Percentiles rank a stretch among this genome's conserved stretches.
Conservation (phyloP, 2,888 invertebrate species). For the Zootermopsis nevadensis region DNA sequence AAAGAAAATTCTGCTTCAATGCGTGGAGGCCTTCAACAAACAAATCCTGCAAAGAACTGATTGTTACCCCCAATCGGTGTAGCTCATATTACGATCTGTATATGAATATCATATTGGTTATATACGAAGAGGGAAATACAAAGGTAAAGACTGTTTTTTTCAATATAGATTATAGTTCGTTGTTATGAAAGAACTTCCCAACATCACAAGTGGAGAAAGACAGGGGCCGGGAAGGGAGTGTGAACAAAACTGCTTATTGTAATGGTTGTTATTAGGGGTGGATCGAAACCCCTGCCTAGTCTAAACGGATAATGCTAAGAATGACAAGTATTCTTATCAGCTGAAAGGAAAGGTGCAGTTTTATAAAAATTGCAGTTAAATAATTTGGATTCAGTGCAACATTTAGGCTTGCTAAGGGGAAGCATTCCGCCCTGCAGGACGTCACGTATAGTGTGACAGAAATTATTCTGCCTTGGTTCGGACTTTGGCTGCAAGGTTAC, state of each 20-base stretch:
- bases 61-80: background rate
- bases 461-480: too few relatives aligned
- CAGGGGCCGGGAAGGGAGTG: conserved; percentile 14
- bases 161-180: background rate
- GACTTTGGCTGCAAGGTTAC: too few relatives aligned
- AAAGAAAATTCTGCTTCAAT: background rate
- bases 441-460: background rate
- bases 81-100: conserved; percentile 23
- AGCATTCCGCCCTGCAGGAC: background rate
- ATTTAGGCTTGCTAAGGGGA: background rate
- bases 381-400: conserved; percentile 1
- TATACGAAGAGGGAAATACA: conserved; percentile 7
- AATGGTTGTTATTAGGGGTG: conserved; percentile 36
- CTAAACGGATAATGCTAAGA: background rate
- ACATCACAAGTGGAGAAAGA: background rate
- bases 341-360: conserved; percentile 14
- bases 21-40: too few relatives aligned
- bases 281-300: background rate
- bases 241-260: conserved; percentile 36
- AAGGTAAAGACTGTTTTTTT: background rate
- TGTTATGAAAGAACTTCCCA: background rate
- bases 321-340: conserved; percentile 15
- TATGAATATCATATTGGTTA: conserved; percentile 34
- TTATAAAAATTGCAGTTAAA: conserved; percentile 33
- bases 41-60: background rate